Evolutionary conservation across 2,888 invertebrate species (phyloP).

Genomic region (Liodrosophila aerea): DNA sequence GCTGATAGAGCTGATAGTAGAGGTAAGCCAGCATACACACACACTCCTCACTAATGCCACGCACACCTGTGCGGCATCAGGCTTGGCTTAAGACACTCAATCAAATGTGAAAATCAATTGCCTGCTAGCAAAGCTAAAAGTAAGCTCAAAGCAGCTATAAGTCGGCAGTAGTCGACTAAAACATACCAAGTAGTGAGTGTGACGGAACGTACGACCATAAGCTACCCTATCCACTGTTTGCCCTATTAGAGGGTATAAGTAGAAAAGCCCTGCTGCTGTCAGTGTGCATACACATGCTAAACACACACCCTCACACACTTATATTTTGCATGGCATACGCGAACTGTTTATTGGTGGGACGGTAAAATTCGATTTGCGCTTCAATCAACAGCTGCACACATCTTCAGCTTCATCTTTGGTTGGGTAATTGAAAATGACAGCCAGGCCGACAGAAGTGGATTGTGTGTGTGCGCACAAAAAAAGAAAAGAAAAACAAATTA

Average conservation of each 20-base stretch:
- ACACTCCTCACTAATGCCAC: constrained; percentile 7
- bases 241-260: constrained; percentile 8
- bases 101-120: constrained; percentile 58
- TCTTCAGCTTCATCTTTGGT: constrained; percentile 24
- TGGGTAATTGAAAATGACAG: constrained; percentile 48
- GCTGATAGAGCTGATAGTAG: constrained; percentile 26
- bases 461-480: constrained; percentile 1
- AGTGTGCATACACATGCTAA: not conserved
- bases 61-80: constrained; percentile 20
- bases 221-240: constrained; percentile 1
- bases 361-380: constrained; percentile 64
- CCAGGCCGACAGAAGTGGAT: not conserved
- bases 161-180: not conserved
- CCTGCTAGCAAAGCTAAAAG: constrained; percentile 32
- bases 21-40: constrained; percentile 4
- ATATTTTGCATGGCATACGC: constrained; percentile 50
- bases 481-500: constrained; percentile 9
- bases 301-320: constrained; percentile 3
- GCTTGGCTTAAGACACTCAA: constrained; percentile 55
- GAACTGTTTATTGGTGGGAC: constrained; percentile 45
- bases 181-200: not conserved
- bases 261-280: constrained; percentile 22
- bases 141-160: constrained; percentile 11
- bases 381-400: constrained; percentile 59
- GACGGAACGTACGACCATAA: not conserved